These are phyloP conservation scores for Scaptodrosophila latifasciaeformis DNA, from an alignment of 2,888 invertebrate species.

Conservation along the genomic window DNA sequence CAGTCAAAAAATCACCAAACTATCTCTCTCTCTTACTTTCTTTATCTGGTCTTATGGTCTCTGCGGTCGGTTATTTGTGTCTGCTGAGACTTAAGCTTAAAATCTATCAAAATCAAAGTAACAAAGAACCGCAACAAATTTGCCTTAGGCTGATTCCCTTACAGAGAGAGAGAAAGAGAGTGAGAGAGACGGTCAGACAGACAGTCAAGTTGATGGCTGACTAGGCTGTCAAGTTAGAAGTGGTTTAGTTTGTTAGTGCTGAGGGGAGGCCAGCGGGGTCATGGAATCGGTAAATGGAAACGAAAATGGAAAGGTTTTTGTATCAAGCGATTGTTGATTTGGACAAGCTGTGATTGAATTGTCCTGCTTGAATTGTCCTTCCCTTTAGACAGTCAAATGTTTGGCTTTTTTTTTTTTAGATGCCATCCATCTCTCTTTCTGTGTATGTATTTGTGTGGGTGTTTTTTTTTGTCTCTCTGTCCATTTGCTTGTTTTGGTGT, in stretches of 20 bases:
- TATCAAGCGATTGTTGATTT: constrained; percentile 58
- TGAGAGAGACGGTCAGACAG: constrained; percentile 7
- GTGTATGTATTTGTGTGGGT: not conserved
- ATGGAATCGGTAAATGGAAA: not conserved
- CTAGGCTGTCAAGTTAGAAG: too few relatives aligned
- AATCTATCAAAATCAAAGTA: constrained; percentile 61
- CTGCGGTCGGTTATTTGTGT: too few relatives aligned
- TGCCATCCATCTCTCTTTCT: not conserved
- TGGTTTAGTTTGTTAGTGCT: too few relatives aligned
- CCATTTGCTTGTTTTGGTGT: constrained; percentile 36
- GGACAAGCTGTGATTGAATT: constrained; percentile 59
- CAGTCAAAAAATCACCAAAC: not conserved
- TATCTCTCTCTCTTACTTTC: not conserved
- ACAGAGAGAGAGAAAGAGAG: not conserved
- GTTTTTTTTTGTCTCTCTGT: constrained; percentile 26
- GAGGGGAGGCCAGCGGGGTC: too few relatives aligned
- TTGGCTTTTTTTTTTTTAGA: too few relatives aligned
- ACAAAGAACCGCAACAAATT: constrained; percentile 64
- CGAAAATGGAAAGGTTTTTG: too few relatives aligned
- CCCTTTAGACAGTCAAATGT: not conserved
- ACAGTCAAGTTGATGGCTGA: constrained; percentile 24
- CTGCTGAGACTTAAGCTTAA: constrained; percentile 46
- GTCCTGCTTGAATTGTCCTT: constrained; percentile 19
- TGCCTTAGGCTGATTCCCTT: constrained; percentile 48
- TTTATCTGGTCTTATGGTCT: too few relatives aligned